phyloP scores from a whole-genome alignment of 2,888 invertebrate genomes.

The Aleiodes leptofemur region DNA sequence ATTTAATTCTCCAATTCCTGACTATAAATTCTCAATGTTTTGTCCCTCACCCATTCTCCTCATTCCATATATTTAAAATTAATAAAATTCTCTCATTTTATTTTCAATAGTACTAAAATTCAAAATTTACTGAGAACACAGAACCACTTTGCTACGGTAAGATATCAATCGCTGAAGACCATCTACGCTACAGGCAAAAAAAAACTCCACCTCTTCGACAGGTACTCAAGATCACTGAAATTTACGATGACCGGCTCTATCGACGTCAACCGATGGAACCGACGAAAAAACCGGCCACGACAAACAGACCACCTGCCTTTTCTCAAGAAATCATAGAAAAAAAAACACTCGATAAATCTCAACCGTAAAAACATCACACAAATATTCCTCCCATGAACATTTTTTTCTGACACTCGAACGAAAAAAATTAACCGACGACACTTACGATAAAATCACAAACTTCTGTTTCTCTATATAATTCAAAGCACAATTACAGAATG shows the following conservation, averaged over 20 bases:
- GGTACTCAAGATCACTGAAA: slow-evolving; percentile 49
- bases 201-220: slow-evolving; percentile 43
- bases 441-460: neutral
- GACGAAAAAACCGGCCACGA: slow-evolving; percentile 39
- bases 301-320: slow-evolving; percentile 44
- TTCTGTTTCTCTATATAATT: neutral
- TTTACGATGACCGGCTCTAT: slow-evolving; percentile 50
- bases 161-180: neutral
- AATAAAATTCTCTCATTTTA: too few relatives aligned
- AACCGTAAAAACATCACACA: neutral
- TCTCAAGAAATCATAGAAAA: slow-evolving; percentile 36
- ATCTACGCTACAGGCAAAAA: neutral
- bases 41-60: too few relatives aligned
- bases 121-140: too few relatives aligned
- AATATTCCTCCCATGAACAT: neutral
- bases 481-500: neutral
- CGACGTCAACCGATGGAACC: slow-evolving; percentile 32
- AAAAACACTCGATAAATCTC: slow-evolving; percentile 24
- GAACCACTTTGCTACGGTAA: too few relatives aligned
- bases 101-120: too few relatives aligned
- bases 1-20: slow-evolving; percentile 1
- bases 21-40: too few relatives aligned
- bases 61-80: too few relatives aligned
- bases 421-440: too few relatives aligned
- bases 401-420: neutral